These are phyloP conservation scores for Deroptyus accipitrinus DNA, from an alignment of 2,113 vertebrate species.

Conservation along the genomic window DNA sequence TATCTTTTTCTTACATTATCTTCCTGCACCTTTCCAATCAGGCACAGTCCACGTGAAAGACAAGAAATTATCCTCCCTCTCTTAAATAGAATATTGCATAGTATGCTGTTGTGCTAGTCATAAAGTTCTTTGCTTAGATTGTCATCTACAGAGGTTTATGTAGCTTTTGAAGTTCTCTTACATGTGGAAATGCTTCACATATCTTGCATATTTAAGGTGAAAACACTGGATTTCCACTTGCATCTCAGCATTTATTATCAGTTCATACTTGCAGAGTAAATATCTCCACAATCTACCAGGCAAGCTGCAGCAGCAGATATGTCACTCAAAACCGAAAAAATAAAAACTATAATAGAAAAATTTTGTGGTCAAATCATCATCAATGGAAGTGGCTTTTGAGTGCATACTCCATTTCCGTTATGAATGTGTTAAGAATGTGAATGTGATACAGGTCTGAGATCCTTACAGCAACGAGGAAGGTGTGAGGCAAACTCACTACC, in stretches of 20 bases:
- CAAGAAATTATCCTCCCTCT: neutral
- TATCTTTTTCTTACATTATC: neutral
- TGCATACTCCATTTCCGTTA: neutral
- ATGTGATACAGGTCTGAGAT: neutral
- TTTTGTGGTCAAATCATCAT: neutral
- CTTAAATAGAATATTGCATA: neutral
- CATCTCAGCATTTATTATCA: neutral
- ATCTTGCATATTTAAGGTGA: neutral
- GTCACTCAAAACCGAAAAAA: neutral
- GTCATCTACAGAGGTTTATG: neutral
- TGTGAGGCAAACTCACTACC: neutral
- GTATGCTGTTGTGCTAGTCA: neutral
- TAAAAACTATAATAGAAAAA: neutral
- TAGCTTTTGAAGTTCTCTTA: conserved; percentile 32
- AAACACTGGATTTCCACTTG: neutral
- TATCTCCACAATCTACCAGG: neutral
- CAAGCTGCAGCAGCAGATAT: neutral
- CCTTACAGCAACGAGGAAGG: neutral
- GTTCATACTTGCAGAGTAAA: neutral
- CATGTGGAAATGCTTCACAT: conserved; percentile 21
- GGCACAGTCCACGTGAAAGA: neutral
- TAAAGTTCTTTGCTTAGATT: neutral
- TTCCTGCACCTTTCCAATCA: neutral
- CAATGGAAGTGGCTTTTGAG: neutral
- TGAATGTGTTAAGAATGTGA: neutral